Percentiles rank a stretch among this genome's conserved stretches.
These are phyloP conservation scores for Boloria euphrosyne DNA, from an alignment of 2,888 invertebrate genomes.

Conservation along the genomic window DNA sequence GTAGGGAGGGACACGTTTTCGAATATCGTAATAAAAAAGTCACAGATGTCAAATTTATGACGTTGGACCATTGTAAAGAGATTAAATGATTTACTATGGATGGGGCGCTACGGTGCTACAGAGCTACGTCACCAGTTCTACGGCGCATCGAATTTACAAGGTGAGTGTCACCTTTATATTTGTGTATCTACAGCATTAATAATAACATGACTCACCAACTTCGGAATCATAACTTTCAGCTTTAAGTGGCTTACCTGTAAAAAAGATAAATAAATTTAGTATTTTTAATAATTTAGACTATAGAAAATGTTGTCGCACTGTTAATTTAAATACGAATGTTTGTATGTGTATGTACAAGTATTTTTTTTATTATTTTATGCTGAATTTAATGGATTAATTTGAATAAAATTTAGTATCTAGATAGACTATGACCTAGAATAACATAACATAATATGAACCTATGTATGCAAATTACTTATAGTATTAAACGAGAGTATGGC, in stretches of 20 bases:
- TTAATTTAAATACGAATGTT: too few relatives aligned
- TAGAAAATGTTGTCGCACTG: neutral
- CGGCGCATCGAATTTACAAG: slow-evolving; percentile 27
- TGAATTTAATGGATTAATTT: too few relatives aligned
- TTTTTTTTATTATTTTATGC: too few relatives aligned
- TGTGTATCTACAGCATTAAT: slow-evolving; percentile 29
- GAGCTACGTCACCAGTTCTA: slow-evolving; percentile 44
- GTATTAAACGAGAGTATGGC: too few relatives aligned
- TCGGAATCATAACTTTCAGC: neutral
- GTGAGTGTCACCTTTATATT: slow-evolving; percentile 49
- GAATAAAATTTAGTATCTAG: too few relatives aligned
- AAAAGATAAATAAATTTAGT: slow-evolving; percentile 23
- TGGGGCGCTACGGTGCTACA: slow-evolving; percentile 52
- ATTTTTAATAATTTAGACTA: neutral
- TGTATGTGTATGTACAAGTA: too few relatives aligned
- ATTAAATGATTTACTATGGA: slow-evolving; percentile 80
- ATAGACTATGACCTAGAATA: too few relatives aligned
- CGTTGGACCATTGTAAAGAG: slow-evolving; percentile 79
- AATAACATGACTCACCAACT: slow-evolving; percentile 21
- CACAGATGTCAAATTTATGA: slow-evolving; percentile 82
- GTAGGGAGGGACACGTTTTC: slow-evolving; percentile 77
- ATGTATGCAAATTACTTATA: too few relatives aligned
- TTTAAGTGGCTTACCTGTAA: slow-evolving; percentile 37
- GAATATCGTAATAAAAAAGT: slow-evolving; percentile 82
- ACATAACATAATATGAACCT: too few relatives aligned